phyloP scores from a whole-genome alignment of 1,140 invertebrate genomes.

The Sinonovacula constricta region DNA sequence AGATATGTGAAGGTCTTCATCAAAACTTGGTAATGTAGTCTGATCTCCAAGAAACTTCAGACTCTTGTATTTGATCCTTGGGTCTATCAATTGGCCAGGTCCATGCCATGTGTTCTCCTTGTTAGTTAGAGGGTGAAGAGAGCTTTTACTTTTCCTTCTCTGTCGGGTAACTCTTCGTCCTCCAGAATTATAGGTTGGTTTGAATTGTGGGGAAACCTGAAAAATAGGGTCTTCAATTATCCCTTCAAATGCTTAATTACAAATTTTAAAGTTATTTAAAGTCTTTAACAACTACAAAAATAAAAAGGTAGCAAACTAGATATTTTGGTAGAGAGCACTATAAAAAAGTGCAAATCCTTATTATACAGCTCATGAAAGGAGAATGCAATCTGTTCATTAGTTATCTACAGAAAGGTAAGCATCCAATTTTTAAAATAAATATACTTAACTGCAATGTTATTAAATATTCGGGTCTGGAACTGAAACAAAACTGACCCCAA shows the following conservation, averaged over 20 bases:
- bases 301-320: too few species aligned
- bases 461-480: too few species aligned
- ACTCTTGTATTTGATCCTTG: constrained; percentile 27
- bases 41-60: constrained; percentile 42
- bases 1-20: constrained; percentile 30
- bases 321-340: not conserved
- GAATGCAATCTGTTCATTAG: not conserved
- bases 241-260: too few species aligned
- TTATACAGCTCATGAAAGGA: not conserved
- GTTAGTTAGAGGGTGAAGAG: not conserved
- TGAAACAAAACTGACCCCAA: not conserved
- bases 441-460: too few species aligned
- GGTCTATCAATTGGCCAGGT: too few species aligned
- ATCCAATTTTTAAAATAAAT: too few species aligned
- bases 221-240: too few species aligned
- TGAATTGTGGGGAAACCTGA: constrained; percentile 46
- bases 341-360: not conserved
- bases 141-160: constrained; percentile 18
- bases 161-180: constrained; percentile 15
- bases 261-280: too few species aligned
- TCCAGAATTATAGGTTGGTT: not conserved
- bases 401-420: not conserved
- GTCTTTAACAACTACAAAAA: too few species aligned
- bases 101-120: constrained; percentile 12
- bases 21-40: constrained; percentile 12